Percentiles rank a stretch among this genome's conserved stretches.
phyloP scores from a whole-genome alignment of 2,888 invertebrate species.

The Ectropis crepuscularia region DNA sequence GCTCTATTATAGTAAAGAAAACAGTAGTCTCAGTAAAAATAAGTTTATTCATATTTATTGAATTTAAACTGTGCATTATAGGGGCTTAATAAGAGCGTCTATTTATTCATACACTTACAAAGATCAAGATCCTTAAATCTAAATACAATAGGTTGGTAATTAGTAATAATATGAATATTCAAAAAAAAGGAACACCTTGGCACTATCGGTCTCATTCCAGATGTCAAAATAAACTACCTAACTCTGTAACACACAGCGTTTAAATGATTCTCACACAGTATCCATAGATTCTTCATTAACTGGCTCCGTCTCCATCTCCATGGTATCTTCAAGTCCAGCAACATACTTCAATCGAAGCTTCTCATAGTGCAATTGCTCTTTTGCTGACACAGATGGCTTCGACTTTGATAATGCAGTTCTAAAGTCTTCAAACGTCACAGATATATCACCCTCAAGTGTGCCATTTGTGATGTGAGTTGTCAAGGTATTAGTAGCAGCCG shows the following conservation, averaged over 20 bases:
- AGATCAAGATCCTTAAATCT: conserved; percentile 35
- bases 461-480: conserved; percentile 88
- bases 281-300: conserved; percentile 81
- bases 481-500: conserved; percentile 93
- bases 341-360: conserved; percentile 88
- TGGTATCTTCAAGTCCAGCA: conserved; percentile 75
- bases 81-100: conserved; percentile 43
- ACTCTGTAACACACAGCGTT: conserved; percentile 52
- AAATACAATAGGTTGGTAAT: conserved; percentile 25
- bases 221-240: conserved; percentile 46
- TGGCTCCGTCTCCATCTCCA: conserved; percentile 84
- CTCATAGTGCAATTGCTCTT: conserved; percentile 92
- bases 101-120: conserved; percentile 45
- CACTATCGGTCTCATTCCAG: conserved; percentile 58
- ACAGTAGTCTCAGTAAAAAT: conserved; percentile 55
- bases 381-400: conserved; percentile 93
- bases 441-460: conserved; percentile 81
- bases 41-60: conserved; percentile 53
- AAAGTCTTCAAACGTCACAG: conserved; percentile 90
- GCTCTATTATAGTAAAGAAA: conserved; percentile 32
- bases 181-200: conserved; percentile 52
- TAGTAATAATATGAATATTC: conserved; percentile 18
- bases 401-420: conserved; percentile 90
- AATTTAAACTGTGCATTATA: conserved; percentile 51
- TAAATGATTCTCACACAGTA: conserved; percentile 70